Evolutionary conservation across 2,888 invertebrate species (phyloP), one percentile per base, ranked within the genome.

Genomic region (Aphidoletes aphidimyza): DNA sequence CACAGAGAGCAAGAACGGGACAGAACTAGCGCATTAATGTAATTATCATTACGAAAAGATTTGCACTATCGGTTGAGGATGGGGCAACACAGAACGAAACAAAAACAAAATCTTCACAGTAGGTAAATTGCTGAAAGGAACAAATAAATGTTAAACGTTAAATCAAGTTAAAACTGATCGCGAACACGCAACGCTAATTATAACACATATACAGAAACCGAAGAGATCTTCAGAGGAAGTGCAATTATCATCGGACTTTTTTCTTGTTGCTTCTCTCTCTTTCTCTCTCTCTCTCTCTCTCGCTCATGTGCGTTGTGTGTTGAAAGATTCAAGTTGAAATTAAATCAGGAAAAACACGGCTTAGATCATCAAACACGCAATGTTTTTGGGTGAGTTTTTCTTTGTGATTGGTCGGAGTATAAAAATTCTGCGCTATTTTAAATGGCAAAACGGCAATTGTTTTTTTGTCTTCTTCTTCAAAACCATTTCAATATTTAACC

Each of bases 71-170:
- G 14, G 6, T 30, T 54, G 54, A 47, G 2, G n/a, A n/a, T n/a
- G n/a, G 47, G 47, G 11, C 9, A 17, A 47, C 6, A 54, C 3
- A 54, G 54, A 54, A 6, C 42, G 42, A 42, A 11, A 42, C 14
- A 49, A 3, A 49, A 3, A 49, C 2, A 49, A 49, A 69, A 69
- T 30, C 69, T 69, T 69, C 69, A 69, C 69, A 69, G 69, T 69
- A 69, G 69, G 69, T 69, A 69, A 69, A 69, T 69, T 69, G 69
- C 69, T 69, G 69, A 69, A 69, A 69, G 69, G 34, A 69, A 69
- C 69, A 69, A 69, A 69, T 69, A 69, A n/a, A 69, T 69, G 69
- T 69, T 69, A 69, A 69, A 69, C 34, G 69, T 69, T 69, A 69
- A 69, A 34, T 69, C 69, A 69, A 69, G 69, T 69, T n/a, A 69